Evolutionary conservation across 2,113 vertebrate species (phyloP).

Genomic region (Pachyramphus minor): DNA sequence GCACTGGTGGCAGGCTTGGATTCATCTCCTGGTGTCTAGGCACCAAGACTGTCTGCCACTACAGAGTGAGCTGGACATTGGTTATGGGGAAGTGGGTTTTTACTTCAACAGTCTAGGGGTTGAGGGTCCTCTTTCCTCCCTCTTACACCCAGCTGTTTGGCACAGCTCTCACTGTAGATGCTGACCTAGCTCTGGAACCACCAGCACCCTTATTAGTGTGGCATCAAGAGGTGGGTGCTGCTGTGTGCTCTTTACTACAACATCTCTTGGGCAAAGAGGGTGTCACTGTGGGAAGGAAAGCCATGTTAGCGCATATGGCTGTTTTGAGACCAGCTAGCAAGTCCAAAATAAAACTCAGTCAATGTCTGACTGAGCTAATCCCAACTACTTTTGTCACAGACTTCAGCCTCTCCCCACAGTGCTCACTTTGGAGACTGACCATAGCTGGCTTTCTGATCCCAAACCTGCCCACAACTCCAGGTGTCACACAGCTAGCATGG

Average conservation of each 20-base stretch:
- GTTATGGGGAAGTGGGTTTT: not conserved
- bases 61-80: accelerated
- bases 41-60: not conserved
- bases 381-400: not conserved
- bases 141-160: not conserved
- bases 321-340: not conserved
- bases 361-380: accelerated
- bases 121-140: not conserved
- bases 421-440: accelerated
- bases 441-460: not conserved
- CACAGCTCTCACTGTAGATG: conserved; percentile 16
- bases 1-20: not conserved
- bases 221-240: conserved; percentile 39
- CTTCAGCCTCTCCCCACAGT: not conserved
- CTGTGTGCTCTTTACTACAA: not conserved
- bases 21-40: accelerated
- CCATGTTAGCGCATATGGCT: not conserved
- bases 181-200: conserved; percentile 7
- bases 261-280: not conserved
- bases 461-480: not conserved
- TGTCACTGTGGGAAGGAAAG: not conserved
- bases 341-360: not conserved
- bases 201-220: not conserved
- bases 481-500: accelerated
- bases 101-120: not conserved